Evolutionary conservation across 2,888 invertebrate species (phyloP), one percentile per base, ranked within the genome.

Genomic region (Lithodes maja): DNA sequence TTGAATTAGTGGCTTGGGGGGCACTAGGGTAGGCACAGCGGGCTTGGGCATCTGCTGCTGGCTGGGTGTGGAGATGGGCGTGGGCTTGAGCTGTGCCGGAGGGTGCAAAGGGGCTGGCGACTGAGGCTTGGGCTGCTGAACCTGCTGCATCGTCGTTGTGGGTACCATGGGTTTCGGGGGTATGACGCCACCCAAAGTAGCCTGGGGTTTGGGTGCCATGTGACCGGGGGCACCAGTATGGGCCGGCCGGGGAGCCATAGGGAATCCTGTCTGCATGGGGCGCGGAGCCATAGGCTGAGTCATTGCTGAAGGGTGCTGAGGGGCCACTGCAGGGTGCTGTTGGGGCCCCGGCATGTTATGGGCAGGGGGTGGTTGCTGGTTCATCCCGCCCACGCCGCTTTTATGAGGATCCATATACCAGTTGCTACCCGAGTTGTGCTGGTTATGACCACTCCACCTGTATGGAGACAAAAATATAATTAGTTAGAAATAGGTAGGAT

Each of bases 261-360:
- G 80, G 74, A 88, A 91, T 49, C 81, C 84, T 15, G 86, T 33
- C 71, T 85, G 85, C 78, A 89, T 86, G 69, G 85, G 89, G 15
- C 85, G 82, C 12, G 53, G 87, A 54, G 85, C 85, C 85, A 89
- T 89, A 12, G 81, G 61, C 50, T 89, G 89, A 3, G 75, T 84
- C 90, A 91, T 91, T 75, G 86, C 54, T 1, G 83, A 54, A 5
- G 86, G 91, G 74, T 86, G 83, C 85, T 89, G 89, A 9, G 87
- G 54, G 54, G 88, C 83, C 33, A 33, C 33, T 52, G 86, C 83
- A n/a, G 91, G 90, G 50, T 91, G 91, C 68, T 90, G 90, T 7
- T 90, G 91, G 33, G 90, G 91, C 17, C 91, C 91, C 3, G 91
- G 90, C 91, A 91, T 90, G 77, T 91, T 91, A 89, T 91, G 91